Evolutionary conservation across 23 tunicate species (phyloP), one percentile per base, ranked within the genome.

Genomic region (Trididemnum miniatum): DNA sequence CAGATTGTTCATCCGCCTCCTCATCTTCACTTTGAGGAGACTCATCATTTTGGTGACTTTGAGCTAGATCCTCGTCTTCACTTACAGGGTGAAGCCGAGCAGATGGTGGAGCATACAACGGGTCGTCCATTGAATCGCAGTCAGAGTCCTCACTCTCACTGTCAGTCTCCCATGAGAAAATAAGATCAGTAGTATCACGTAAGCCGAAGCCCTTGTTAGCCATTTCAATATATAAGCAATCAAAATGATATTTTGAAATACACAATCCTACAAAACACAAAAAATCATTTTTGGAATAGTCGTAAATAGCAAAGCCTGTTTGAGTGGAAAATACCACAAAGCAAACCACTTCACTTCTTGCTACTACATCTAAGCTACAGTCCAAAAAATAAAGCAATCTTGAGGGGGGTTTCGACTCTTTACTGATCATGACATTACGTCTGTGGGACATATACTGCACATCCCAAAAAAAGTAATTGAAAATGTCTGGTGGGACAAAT

Each of bases 101-200:
- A 12, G 67, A 62, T 62, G 67, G 67, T 62, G 75, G 75, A 67
- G 75, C 37, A 24, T 67, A 67, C 37, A 67, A 67, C 38, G 75
- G 75, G 75, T 67, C 38, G 25, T 33, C 38, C 38, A 67, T 33
- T 67, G 38, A 67, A 67, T 67, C 75, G 38, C 75, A 67, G 75
- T 31, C 38, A 67, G 75, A 67, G 37, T 67, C 38, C 37, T 67
- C 75, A 33, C 38, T 67, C 75, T 67, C 75, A 31, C 75, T 67
- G 75, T 67, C 75, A 67, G 75, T 67, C 38, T 67, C 75, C 75
- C 75, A 67, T 67, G 75, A 31, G 38, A 31, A 67, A 67, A 67
- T 67, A 67, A 31, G 38, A 67, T 67, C 75, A 31, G 38, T 32
- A 31, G 75, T 67, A 67, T 67, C 75, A 31, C 75, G 75, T 67